A percentile compares a stretch with the other conserved stretches of the same genome.
These are phyloP conservation scores for Drosophila parabipectinata DNA, from an alignment of 1,140 invertebrate genomes.

Conservation along the genomic window DNA sequence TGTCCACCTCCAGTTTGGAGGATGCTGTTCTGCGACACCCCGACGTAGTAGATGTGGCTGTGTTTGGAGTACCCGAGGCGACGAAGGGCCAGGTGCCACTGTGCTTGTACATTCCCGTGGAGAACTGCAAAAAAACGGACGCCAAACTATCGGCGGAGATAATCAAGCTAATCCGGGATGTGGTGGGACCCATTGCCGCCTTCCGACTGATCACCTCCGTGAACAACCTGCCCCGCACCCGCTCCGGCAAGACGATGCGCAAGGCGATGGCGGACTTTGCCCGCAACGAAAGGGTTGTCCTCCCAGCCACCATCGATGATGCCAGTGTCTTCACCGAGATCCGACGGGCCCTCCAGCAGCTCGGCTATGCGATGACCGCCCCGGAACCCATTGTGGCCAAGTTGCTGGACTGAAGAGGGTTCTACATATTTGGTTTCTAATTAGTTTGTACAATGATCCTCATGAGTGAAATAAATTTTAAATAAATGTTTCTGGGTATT, in stretches of 20 bases:
- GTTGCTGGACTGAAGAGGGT: constrained; percentile 52
- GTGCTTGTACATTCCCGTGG: constrained; percentile 91
- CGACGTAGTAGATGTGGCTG: constrained; percentile 92
- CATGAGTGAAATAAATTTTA: constrained; percentile 35
- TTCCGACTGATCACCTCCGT: constrained; percentile 92
- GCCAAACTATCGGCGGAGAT: constrained; percentile 88
- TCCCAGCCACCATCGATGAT: constrained; percentile 95
- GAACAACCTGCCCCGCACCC: constrained; percentile 90
- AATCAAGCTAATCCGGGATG: constrained; percentile 89
- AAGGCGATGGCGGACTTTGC: constrained; percentile 94
- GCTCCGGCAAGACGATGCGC: constrained; percentile 93
- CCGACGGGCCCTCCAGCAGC: constrained; percentile 88
- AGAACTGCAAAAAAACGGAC: constrained; percentile 85
- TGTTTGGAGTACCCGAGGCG: constrained; percentile 94
- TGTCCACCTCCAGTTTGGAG: constrained; percentile 94
- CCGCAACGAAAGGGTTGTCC: constrained; percentile 89
- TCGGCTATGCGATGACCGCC: constrained; percentile 90
- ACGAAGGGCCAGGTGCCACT: constrained; percentile 96
- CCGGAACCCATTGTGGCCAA: constrained; percentile 86
- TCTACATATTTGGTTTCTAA: background rate
- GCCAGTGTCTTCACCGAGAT: constrained; percentile 90
- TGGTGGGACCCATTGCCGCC: constrained; percentile 95
- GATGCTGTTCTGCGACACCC: constrained; percentile 94
- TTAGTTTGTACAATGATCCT: constrained; percentile 26
- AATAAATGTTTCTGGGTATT: constrained; percentile 22